Base-by-base conservation (phyloP, 2,888 invertebrate species). In the Gortyna flavago region DNA sequence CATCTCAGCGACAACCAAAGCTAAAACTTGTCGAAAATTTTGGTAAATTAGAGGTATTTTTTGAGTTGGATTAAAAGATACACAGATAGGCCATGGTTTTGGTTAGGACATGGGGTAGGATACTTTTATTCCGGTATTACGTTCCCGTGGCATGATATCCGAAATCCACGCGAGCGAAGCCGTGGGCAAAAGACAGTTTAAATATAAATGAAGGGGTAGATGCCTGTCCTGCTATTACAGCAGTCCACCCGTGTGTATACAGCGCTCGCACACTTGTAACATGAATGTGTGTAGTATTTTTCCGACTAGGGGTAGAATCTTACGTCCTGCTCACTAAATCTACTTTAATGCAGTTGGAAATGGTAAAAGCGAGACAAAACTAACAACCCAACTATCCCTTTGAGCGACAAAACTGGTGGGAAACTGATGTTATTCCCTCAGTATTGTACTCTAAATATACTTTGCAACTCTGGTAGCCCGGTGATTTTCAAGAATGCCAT, bases 311-410 rank as follows among this genome's bases (percentile, higher is more conserved):
- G 64, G 16, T 41, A 44, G n/a, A 44, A 35, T 51, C 1, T 76
- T 57, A 13, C 25, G 16, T 48, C 65, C 18, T 73, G 48, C 74
- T 76, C 74, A 57, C 57, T 29, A n/a, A 44, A 32, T 76, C 32
- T 11, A n/a, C 44, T 64, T 21, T 32, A 18, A 3, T 44, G 21
- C 62, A 16, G 16, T 54, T 41, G 7, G n/a, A 48, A 48, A 29
- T 29, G 29, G 41, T 64, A 16, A 35, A 54, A 76, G 54, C n/a
- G 54, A 65, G 64, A 44, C 54, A n/a, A 16, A 64, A 64, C 41
- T 44, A 54, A 21, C 11, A 65, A 32, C 16, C 32, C 21, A n/a
- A 51, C 18, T 54, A 32, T 41, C 41, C n/a, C 48, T 38, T 16
- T 29, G 59, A 38, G 21, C 25, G 29, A 48, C 61, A 25, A 25